Evolutionary conservation across 2,113 vertebrate genomes (phyloP), one percentile per base, ranked within the genome.

Genomic region (cat (Felis catus)): DNA sequence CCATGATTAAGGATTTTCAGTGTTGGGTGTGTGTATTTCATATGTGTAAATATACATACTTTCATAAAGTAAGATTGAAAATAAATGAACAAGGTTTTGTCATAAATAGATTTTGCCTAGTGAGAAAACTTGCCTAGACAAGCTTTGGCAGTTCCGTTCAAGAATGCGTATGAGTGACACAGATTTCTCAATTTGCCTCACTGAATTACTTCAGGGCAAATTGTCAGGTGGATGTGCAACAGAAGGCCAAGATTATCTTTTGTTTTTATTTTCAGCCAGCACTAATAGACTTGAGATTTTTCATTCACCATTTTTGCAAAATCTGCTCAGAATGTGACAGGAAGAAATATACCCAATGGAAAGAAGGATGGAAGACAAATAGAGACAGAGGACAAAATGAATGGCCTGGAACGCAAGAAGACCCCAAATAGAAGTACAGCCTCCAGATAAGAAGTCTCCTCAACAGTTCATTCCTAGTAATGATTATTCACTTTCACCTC

Each of bases 131-230:
- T 97, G 93, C 96, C 68, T 86, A 84, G 63, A 84, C 89, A 91
- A 83, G 80, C 45, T 87, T 71, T 48, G 81, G 66, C 80, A 97
- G 51, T 61, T 98, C 79, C 84, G 4, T 91, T 94, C 81, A 97
- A 96, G 94, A 80, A 66, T 81, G 23, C 31, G 65, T 48, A 58
- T 95, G 71, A 92, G 74, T 96, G 97, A 91, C 91, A 94, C 63
- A 16, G 48, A 96, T 97, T 96, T 98, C 92, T 95, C 85, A 97
- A 36, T 95, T 97, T 74, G 23, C 48, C n/a, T 95, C 63, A 8
- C 78, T 74, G 21, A 29, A 96, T 96, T 86, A 96, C 88, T 73
- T 41, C 94, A 93, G 86, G 93, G 82, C 71, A 98, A 93, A 89
- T 25, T 93, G 73, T 97, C 89, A 94, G 82, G 73, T 73, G 55